A percentile compares a stretch with the other conserved stretches of the same genome.
These are phyloP conservation scores for Arctocebus calabarensis DNA, from an alignment of 2,797 vertebrate genomes.

Conservation along the genomic window DNA sequence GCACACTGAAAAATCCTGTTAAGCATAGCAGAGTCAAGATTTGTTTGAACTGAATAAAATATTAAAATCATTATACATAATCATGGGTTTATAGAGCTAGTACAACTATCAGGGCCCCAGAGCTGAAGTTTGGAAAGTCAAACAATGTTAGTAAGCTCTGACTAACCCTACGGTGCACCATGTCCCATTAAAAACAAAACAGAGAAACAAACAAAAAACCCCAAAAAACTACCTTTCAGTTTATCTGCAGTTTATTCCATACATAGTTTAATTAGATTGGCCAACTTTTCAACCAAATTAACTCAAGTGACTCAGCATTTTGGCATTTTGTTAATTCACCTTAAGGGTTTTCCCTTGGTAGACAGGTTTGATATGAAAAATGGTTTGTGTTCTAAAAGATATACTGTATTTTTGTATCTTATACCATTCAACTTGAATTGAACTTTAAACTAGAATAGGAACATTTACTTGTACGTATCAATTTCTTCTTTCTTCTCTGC, in stretches of 20 bases:
- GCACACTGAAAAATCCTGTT: neutral
- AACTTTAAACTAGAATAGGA: neutral
- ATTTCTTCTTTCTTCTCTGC: neutral
- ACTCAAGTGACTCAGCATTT: neutral
- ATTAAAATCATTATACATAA: neutral
- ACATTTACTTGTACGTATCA: neutral
- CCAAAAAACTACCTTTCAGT: neutral
- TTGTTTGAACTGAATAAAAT: conserved; percentile 5
- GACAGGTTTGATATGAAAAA: neutral
- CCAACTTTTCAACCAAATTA: neutral
- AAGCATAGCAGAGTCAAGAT: neutral
- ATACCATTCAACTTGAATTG: neutral
- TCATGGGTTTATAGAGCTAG: neutral
- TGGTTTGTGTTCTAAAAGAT: neutral
- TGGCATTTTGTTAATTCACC: neutral
- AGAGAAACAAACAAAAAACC: neutral
- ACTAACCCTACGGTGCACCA: neutral
- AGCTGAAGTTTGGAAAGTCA: conserved; percentile 28
- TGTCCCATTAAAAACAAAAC: neutral
- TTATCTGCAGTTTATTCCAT: neutral
- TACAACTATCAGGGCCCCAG: neutral
- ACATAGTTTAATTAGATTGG: neutral
- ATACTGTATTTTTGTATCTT: neutral
- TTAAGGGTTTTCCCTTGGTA: neutral
- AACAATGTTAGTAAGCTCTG: neutral